Evolutionary conservation across 2,113 vertebrate species (phyloP), one percentile per base, ranked within the genome.

Genomic region (Colinus virginianus): DNA sequence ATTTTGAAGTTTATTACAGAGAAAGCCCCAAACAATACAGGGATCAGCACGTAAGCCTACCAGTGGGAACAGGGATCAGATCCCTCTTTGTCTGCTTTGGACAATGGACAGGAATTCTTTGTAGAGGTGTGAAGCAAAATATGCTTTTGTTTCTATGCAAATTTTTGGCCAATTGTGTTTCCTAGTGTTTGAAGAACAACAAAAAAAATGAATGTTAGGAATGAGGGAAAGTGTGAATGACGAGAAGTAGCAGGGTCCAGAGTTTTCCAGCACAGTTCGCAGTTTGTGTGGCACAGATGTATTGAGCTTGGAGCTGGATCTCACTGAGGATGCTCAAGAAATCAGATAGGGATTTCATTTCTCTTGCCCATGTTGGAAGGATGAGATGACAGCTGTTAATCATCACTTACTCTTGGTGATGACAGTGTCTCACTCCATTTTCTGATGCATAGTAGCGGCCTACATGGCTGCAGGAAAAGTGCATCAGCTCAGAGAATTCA

Each of bases 231-330:
- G 13, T 40, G 64, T n/a, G 72, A 84, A 71, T 0, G 0, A 40
- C 23, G 68, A 80, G 38, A 51, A 75, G 38, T 34, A 90, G 46
- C 77, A 78, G 36, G 40, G 48, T 64, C 55, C 81, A 28, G 66
- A 75, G 53, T 87, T 84, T 87, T 66, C 75, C 66, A 45, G 78
- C 61, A 42, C 36, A 61, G 13, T 58, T 48, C 51, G 55, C 72
- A 42, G 61, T 55, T 61, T 83, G 59, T 40, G 56, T 76, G 49
- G 30, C 2, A 3, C 13, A 70, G 49, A 78, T 66, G 25, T 38
- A 20, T 3, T 46, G 36, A 78, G 40, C 34, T 78, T 53, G 30
- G 43, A 88, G 36, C n/a, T 69, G 40, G 20, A 62, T 81, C 32
- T 84, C 88, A 36, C 7, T 25, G 66, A 80, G 45, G 26, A 23